Evolutionary conservation across 2,888 invertebrate genomes (phyloP).

Genomic region (Lochmaea crataegi): DNA sequence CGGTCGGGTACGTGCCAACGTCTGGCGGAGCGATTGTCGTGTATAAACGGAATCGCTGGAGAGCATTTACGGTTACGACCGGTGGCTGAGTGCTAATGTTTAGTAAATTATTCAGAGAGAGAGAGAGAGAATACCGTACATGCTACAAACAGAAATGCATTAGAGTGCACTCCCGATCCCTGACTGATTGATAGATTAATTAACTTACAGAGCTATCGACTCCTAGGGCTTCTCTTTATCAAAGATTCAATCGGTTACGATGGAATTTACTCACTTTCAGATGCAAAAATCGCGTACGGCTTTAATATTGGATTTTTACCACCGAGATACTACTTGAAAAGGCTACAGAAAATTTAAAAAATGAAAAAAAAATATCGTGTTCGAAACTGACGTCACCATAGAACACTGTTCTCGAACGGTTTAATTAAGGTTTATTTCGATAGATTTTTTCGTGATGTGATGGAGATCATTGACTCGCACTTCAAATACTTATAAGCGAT

Average conservation of each 20-base stretch:
- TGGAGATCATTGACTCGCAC: slow-evolving; percentile 15
- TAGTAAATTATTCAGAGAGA: slow-evolving; percentile 63
- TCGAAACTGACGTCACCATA: slow-evolving; percentile 31
- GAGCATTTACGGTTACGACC: slow-evolving; percentile 61
- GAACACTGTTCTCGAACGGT: slow-evolving; percentile 38
- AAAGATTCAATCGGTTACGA: slow-evolving; percentile 49
- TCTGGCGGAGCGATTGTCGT: slow-evolving; percentile 45
- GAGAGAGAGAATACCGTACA: slow-evolving; percentile 60
- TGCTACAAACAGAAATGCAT: slow-evolving; percentile 59
- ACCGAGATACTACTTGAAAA: slow-evolving; percentile 38
- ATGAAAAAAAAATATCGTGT: slow-evolving; percentile 23
- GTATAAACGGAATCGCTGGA: slow-evolving; percentile 57
- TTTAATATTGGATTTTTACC: slow-evolving; percentile 46
- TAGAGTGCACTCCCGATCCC: slow-evolving; percentile 62
- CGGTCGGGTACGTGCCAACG: slow-evolving; percentile 41
- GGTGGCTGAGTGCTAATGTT: slow-evolving; percentile 62
- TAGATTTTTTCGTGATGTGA: slow-evolving; percentile 16
- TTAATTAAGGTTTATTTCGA: slow-evolving; percentile 36
- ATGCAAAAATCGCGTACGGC: slow-evolving; percentile 48
- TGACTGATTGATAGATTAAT: slow-evolving; percentile 62
- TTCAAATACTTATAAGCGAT: not conserved
- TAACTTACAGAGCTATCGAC: slow-evolving; percentile 57
- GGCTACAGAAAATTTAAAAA: slow-evolving; percentile 14
- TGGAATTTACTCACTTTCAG: slow-evolving; percentile 45
- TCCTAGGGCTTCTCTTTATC: slow-evolving; percentile 50